Base-by-base conservation (phyloP, 2,888 invertebrate species). In the Erebia epiphron region DNA sequence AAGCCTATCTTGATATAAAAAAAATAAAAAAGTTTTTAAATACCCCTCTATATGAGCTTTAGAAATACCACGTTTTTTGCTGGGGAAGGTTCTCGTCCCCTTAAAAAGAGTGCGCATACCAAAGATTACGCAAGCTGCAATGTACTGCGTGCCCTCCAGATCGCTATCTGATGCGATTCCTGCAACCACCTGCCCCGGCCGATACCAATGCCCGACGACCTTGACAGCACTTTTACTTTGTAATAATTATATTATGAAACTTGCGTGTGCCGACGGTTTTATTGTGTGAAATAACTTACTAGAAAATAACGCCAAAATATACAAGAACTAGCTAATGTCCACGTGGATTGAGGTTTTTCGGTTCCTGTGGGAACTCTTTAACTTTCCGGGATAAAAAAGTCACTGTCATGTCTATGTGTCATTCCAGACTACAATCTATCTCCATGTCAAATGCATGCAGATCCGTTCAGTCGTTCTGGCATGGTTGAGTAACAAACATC, bases 61-160 rank as follows among this genome's bases (percentile, higher is more conserved):
- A 35, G 35, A 35, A 35, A 35, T 35, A 35, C 35, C 35, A 35
- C 7, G 1, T 35, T 1, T 26, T 35, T 35, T 5, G 7, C 35
- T 35, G 35, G 35, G 35, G 35, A 35, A 35, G 1, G 49, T 13
- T 13, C 14, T 14, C 49, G 14, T 13, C 13, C 13, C 49, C 49
- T 14, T 54, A 57, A 21, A 56, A 57, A 57, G 16, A 13, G 14
- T 21, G 56, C 68, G 70, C 70, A 67, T 73, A 50, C 79, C 75
- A 75, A 61, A 65, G 61, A 68, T 66, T 68, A 71, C 68, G 71
- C 62, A 66, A 68, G 68, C 16, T 35, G 65, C 57, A 62, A 62
- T 67, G 49, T 68, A 13, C 18, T 56, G 46, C 61, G 41, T 58
- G 61, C 50, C 67, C 67, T 50, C 46, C 26, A 35, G 67, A 67